These are phyloP conservation scores for Cepaea nemoralis DNA, from an alignment of 1,140 invertebrate species.

Conservation along the genomic window DNA sequence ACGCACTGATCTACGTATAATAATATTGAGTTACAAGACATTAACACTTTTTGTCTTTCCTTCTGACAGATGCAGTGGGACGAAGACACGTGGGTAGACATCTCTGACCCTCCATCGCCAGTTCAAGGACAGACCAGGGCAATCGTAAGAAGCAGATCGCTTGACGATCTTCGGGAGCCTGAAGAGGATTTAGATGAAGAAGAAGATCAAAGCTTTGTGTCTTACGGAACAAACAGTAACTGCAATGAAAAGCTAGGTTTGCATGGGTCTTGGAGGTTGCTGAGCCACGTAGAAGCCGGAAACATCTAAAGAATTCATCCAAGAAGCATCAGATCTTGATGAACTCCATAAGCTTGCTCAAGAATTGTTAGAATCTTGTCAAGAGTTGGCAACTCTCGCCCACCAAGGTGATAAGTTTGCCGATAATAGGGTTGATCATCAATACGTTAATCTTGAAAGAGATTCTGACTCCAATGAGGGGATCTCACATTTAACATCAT, in stretches of 20 bases:
- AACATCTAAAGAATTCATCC: neutral
- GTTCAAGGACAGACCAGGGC: neutral
- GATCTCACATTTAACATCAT: neutral
- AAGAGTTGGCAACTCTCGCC: neutral
- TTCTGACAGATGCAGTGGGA: constrained; percentile 5
- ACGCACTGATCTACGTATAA: too few species aligned
- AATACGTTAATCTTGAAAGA: neutral
- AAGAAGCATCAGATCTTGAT: neutral
- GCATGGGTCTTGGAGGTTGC: neutral
- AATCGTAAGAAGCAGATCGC: neutral
- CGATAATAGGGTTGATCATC: neutral
- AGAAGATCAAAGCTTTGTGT: neutral
- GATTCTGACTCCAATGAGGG: neutral
- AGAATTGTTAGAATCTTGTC: neutral
- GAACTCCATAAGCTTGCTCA: neutral
- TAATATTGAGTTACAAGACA: too few species aligned
- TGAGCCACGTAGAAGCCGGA: neutral
- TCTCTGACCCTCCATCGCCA: neutral
- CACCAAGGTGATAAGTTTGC: neutral
- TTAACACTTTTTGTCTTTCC: neutral
- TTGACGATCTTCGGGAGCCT: neutral
- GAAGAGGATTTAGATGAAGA: neutral
- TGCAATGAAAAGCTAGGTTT: neutral
- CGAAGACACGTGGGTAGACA: neutral
- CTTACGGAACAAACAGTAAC: neutral